Evolutionary conservation across 2,113 vertebrate genomes (phyloP).

Genomic region (Candoia aspera): DNA sequence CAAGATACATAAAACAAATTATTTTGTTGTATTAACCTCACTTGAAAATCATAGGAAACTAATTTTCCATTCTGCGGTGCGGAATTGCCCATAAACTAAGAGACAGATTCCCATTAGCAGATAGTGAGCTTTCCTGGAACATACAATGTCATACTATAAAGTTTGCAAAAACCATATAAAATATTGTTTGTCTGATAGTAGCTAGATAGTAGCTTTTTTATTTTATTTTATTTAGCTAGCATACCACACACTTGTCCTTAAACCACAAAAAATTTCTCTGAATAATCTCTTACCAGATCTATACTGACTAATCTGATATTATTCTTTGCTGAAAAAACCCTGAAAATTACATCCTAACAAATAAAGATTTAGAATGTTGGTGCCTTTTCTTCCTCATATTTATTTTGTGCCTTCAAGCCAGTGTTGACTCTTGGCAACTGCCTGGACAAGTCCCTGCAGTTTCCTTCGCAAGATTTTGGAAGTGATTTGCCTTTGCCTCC

Average conservation of each 20-base stretch:
- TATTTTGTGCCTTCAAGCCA: background rate
- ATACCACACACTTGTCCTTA: background rate
- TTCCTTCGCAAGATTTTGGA: too few species aligned
- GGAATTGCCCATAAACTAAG: background rate
- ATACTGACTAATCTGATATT: background rate
- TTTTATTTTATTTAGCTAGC: background rate
- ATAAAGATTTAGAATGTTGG: background rate
- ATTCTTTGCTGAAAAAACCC: background rate
- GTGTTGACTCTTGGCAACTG: too few species aligned
- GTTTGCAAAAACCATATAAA: too few species aligned
- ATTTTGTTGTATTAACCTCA: too few species aligned
- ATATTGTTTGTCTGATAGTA: too few species aligned
- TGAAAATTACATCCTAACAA: background rate
- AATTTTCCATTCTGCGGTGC: too few species aligned
- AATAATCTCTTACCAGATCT: background rate
- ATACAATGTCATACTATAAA: too few species aligned
- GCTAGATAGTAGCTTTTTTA: background rate
- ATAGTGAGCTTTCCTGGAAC: background rate
- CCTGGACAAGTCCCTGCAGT: too few species aligned
- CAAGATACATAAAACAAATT: too few species aligned
- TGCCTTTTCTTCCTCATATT: background rate
- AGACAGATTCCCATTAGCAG: background rate
- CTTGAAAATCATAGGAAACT: too few species aligned
- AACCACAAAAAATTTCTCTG: background rate
- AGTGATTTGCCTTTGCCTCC: background rate